phyloP scores from a whole-genome alignment of 2,113 vertebrate genomes.

The Carassius auratus region DNA sequence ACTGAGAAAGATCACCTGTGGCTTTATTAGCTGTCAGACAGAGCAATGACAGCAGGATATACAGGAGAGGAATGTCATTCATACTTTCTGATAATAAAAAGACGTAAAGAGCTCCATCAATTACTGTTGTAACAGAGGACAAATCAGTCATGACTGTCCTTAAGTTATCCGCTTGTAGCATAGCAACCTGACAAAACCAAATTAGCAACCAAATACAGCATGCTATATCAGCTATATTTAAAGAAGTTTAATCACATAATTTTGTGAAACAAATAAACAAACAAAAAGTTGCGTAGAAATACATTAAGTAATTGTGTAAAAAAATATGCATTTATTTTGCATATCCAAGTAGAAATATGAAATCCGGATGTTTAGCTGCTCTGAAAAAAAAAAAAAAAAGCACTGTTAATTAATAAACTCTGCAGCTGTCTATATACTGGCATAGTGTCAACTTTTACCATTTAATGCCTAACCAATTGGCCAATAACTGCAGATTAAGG shows the following conservation, averaged over 20 bases:
- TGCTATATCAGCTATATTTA: background rate
- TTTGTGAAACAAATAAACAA: background rate
- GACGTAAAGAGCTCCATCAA: constrained; percentile 33
- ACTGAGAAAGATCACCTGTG: background rate
- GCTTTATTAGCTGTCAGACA: constrained; percentile 11
- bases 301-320: background rate
- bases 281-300: background rate
- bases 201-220: background rate
- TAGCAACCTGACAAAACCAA: background rate
- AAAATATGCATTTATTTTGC: background rate
- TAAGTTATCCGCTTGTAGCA: background rate
- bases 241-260: background rate
- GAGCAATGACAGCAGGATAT: constrained; percentile 1
- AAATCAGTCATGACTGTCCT: constrained; percentile 8
- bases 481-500: constrained; percentile 25
- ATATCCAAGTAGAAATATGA: background rate
- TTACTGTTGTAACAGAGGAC: constrained; percentile 1
- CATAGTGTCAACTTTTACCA: constrained; percentile 6
- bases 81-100: background rate
- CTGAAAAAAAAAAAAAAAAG: background rate
- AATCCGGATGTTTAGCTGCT: background rate
- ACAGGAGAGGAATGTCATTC: constrained; percentile 31
- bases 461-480: constrained; percentile 37
- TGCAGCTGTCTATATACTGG: constrained; percentile 34
- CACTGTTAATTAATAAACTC: constrained; percentile 10